Conservation (phyloP, 1,140 invertebrate species). For the Zaprionus africanus region DNA sequence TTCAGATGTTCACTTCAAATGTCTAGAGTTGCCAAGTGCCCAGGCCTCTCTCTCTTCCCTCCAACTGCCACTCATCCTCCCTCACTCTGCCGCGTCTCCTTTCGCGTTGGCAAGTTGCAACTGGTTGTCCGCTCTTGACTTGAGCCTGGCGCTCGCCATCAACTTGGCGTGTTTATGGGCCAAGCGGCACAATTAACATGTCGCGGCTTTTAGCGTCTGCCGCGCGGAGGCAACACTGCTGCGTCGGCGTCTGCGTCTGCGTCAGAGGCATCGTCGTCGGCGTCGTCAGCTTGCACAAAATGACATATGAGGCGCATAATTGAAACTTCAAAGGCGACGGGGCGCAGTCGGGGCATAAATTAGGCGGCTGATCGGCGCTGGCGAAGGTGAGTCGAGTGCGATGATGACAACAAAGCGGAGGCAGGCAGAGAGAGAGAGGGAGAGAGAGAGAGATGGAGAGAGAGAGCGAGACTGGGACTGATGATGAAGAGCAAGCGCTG, state of each 20-base stretch:
- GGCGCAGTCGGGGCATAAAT: constrained; percentile 77
- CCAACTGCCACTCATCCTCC: neutral
- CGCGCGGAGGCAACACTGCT: constrained; percentile 1
- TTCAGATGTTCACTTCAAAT: constrained; percentile 9
- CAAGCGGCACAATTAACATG: constrained; percentile 83
- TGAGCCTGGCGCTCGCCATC: constrained; percentile 80
- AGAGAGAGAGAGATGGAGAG: constrained; percentile 2
- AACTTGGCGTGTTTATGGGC: constrained; percentile 83
- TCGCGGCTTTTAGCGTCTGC: constrained; percentile 81
- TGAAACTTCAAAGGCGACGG: constrained; percentile 81
- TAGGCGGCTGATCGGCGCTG: constrained; percentile 71
- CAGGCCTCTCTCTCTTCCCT: neutral
- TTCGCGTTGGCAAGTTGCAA: constrained; percentile 37
- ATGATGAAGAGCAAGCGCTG: constrained; percentile 36
- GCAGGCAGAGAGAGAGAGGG: constrained; percentile 9
- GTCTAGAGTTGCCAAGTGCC: constrained; percentile 25
- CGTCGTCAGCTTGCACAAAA: constrained; percentile 69
- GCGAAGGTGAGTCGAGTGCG: constrained; percentile 58
- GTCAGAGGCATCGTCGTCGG: constrained; percentile 28
- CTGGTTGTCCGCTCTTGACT: constrained; percentile 32
- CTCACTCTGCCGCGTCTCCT: neutral
- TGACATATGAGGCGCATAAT: constrained; percentile 84
- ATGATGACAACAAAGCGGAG: constrained; percentile 11
- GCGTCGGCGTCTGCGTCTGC: neutral
- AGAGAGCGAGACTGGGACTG: constrained; percentile 3